Percentiles rank a stretch among this genome's conserved stretches.
These are phyloP conservation scores for Phaethornis superciliosus DNA, from an alignment of 2,113 vertebrate species.

Conservation along the genomic window DNA sequence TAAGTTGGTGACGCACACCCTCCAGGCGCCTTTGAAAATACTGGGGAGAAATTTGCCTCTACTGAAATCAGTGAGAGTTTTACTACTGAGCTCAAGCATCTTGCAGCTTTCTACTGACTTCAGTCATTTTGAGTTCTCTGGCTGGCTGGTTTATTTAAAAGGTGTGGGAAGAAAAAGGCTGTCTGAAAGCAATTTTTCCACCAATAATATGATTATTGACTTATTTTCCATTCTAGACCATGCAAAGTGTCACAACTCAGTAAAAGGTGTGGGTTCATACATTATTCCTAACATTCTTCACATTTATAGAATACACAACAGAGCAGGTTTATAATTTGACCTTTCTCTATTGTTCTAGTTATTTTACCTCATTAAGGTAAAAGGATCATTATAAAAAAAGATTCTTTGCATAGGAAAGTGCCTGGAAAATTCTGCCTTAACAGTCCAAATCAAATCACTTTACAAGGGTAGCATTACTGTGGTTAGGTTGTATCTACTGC, in stretches of 20 bases:
- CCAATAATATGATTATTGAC: not conserved
- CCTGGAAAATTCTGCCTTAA: not conserved
- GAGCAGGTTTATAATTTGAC: not conserved
- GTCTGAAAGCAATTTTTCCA: not conserved
- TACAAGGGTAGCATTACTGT: not conserved
- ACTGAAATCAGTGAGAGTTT: conserved; percentile 2
- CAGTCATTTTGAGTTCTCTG: not conserved
- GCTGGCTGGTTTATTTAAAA: conserved; percentile 11
- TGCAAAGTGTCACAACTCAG: not conserved
- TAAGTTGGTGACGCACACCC: not conserved
- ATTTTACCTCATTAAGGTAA: not conserved
- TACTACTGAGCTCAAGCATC: not conserved
- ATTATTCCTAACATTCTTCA: not conserved
- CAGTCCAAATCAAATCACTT: not conserved
- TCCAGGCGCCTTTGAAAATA: conserved; percentile 41
- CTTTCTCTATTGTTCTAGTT: not conserved
- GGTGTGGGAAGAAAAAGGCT: not conserved
- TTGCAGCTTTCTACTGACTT: conserved; percentile 18
- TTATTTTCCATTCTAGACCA: not conserved
- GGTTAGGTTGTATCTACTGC: not conserved
- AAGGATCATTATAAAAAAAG: not conserved
- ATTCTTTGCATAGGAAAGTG: not conserved
- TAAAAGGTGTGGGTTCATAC: not conserved
- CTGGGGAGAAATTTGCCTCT: conserved; percentile 16
- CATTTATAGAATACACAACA: not conserved